A percentile compares a stretch with the other conserved stretches of the same genome.
phyloP scores from a whole-genome alignment of 2,888 invertebrate genomes.

The Diarsia rubi region DNA sequence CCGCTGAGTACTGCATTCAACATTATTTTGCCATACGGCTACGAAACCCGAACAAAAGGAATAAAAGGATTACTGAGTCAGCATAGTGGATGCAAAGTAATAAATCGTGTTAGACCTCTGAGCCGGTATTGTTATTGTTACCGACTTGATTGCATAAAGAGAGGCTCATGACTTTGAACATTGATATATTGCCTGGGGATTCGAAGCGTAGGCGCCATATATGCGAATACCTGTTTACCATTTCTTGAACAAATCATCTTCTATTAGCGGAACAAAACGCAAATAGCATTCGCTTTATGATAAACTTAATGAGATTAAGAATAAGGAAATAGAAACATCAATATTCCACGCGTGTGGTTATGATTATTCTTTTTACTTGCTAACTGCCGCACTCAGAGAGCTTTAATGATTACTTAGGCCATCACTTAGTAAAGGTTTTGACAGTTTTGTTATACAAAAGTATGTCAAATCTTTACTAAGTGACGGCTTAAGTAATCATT shows the following conservation, averaged over 20 bases:
- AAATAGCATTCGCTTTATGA: constrained; percentile 10
- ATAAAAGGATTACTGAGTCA: constrained; percentile 45
- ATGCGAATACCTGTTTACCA: constrained; percentile 13
- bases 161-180: constrained; percentile 31
- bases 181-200: constrained; percentile 38
- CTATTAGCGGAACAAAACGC: constrained; percentile 14
- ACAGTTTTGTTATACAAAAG: too few species aligned
- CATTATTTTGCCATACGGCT: neutral
- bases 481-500: too few species aligned
- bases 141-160: constrained; percentile 41
- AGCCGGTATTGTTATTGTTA: constrained; percentile 46
- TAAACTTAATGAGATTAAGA: constrained; percentile 35
- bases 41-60: constrained; percentile 12
- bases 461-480: too few species aligned
- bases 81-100: constrained; percentile 41
- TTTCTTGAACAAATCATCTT: constrained; percentile 31
- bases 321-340: constrained; percentile 26
- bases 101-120: constrained; percentile 47
- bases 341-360: neutral
- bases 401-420: too few species aligned
- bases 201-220: constrained; percentile 44
- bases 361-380: neutral
- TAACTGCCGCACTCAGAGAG: too few species aligned
- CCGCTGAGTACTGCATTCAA: neutral
- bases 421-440: too few species aligned